phyloP scores from a whole-genome alignment of 2,888 invertebrate species.

The Halocaridina rubra region DNA sequence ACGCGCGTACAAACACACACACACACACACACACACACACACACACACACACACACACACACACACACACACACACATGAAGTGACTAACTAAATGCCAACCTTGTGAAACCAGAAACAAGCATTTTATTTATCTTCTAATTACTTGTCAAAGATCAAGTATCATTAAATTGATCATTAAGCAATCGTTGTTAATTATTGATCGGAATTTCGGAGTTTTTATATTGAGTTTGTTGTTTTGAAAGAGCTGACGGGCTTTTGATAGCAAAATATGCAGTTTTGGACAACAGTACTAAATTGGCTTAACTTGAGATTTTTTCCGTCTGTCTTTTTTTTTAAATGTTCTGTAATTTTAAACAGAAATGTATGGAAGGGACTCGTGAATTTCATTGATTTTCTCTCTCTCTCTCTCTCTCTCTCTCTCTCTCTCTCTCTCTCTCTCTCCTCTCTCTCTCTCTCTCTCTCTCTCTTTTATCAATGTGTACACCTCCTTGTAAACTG shows the following conservation, averaged over 20 bases:
- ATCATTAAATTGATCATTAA: not conserved
- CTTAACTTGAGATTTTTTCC: not conserved
- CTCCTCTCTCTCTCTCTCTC: not conserved
- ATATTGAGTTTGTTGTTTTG: not conserved
- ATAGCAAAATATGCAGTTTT: too few relatives aligned
- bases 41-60: slow-evolving; percentile 13
- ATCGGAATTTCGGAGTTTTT: not conserved
- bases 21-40: not conserved
- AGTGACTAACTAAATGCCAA: not conserved
- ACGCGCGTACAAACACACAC: not conserved
- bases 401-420: too few relatives aligned
- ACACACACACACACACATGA: slow-evolving; percentile 12
- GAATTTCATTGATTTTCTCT: too few relatives aligned
- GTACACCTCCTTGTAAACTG: too few relatives aligned
- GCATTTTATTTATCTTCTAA: not conserved
- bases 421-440: slow-evolving; percentile 3
- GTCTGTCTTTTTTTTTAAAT: slow-evolving; percentile 5
- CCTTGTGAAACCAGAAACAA: not conserved
- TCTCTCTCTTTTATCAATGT: too few relatives aligned
- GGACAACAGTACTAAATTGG: too few relatives aligned
- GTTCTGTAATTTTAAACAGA: too few relatives aligned
- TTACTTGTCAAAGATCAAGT: not conserved
- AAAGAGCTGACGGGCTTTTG: not conserved
- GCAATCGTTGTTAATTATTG: not conserved
- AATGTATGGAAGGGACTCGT: too few relatives aligned